These are phyloP conservation scores for Galerucella nymphaeae DNA, from an alignment of 2,888 invertebrate genomes.

Conservation along the genomic window DNA sequence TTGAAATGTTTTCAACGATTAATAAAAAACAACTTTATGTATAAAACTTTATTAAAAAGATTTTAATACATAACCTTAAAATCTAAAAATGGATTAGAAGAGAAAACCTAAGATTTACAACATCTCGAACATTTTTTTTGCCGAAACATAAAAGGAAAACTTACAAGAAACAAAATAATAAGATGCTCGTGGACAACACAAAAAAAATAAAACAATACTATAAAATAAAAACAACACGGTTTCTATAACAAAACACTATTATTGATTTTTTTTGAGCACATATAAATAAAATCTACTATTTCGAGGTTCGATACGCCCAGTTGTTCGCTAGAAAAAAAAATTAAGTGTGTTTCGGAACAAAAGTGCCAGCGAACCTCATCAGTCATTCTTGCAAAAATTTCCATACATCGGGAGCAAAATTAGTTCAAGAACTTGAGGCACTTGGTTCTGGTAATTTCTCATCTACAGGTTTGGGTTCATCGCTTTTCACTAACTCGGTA, in stretches of 20 bases:
- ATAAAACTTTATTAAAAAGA: slow-evolving; percentile 63
- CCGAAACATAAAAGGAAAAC: slow-evolving; percentile 12
- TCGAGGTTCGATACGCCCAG: slow-evolving; percentile 60
- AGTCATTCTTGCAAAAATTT: slow-evolving; percentile 47
- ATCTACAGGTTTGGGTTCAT: slow-evolving; percentile 46
- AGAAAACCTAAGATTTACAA: slow-evolving; percentile 39
- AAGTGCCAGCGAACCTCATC: slow-evolving; percentile 61
- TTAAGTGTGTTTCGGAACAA: slow-evolving; percentile 60
- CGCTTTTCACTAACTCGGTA: slow-evolving; percentile 54
- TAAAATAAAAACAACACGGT: slow-evolving; percentile 52
- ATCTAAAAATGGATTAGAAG: slow-evolving; percentile 51
- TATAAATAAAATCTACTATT: slow-evolving; percentile 52
- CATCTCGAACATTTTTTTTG: slow-evolving; percentile 40
- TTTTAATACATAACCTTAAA: slow-evolving; percentile 60
- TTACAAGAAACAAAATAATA: slow-evolving; percentile 31
- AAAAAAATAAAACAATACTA: slow-evolving; percentile 48
- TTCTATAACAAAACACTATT: slow-evolving; percentile 55
- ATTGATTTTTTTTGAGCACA: slow-evolving; percentile 51
- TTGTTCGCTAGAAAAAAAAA: slow-evolving; percentile 53
- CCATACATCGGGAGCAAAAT: background rate
- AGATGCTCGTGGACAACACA: slow-evolving; percentile 42
- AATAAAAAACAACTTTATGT: slow-evolving; percentile 47
- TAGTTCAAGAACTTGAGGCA: slow-evolving; percentile 59
- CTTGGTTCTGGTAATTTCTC: slow-evolving; percentile 55
- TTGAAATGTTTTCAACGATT: background rate